These are phyloP conservation scores for Pluvialis apricaria DNA, from an alignment of 2,113 vertebrate species.

Conservation along the genomic window DNA sequence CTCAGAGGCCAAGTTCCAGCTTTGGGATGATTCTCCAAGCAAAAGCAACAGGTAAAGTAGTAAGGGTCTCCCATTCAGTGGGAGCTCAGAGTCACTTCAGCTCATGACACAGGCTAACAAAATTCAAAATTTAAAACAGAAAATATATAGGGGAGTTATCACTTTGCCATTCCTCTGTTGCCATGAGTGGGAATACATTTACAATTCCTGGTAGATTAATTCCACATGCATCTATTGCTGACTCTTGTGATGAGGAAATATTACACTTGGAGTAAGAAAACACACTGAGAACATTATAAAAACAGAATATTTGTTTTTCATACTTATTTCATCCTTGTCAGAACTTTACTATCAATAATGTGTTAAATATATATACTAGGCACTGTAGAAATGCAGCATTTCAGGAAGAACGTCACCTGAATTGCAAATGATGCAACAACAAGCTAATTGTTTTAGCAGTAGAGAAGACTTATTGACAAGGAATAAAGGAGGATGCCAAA, in stretches of 20 bases:
- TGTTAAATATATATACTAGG: neutral
- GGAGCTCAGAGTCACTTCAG: neutral
- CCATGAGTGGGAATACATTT: neutral
- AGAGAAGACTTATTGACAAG: neutral
- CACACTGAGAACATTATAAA: neutral
- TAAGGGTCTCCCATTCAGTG: neutral
- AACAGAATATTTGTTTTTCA: neutral
- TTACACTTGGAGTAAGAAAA: neutral
- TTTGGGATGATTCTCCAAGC: neutral
- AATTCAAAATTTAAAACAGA: neutral
- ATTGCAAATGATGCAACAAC: neutral
- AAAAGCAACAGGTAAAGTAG: neutral
- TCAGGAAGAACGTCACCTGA: neutral
- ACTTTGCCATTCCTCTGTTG: neutral
- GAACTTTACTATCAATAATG: neutral
- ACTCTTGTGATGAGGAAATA: neutral
- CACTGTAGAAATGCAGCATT: neutral
- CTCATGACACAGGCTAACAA: neutral
- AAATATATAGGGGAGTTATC: neutral
- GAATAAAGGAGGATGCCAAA: neutral
- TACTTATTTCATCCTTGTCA: conserved; percentile 13
- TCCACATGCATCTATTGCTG: neutral
- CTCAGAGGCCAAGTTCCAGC: neutral
- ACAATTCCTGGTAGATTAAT: neutral
- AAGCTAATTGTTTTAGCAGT: neutral